Base-by-base conservation (phyloP, 2,888 invertebrate species). In the Drosophila antonietae region DNA sequence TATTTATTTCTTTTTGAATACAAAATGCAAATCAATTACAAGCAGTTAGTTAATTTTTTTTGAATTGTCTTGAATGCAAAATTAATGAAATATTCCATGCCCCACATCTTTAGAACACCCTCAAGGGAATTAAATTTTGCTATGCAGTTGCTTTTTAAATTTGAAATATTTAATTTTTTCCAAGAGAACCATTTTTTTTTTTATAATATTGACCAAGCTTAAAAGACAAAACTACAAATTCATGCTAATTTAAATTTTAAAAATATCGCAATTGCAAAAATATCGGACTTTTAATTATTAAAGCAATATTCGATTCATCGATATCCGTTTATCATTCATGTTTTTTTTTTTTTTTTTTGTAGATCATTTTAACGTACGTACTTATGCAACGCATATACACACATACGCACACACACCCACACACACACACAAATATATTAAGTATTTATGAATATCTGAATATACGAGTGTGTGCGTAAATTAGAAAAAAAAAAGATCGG, bases 321-420 rank as follows among this genome's bases (percentile, higher is more conserved):
- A 64, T 59, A 33, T 44, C 0, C n/a, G 18, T 41, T 31, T 56
- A 43, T 18, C 18, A 43, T 56, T 14, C 41, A 28, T n/a, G 41
- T 20, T 20, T 20, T 20, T 20, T 20, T 20, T 20, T 20, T 20
- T 33, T 5, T 33, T 33, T 44, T 33, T 23, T 10, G 8, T n/a
- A 20, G 57, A 20, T 44, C 43, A 23, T 47, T 31, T 33, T 6
- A 28, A 65, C 18, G 9, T 6, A 35, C 18, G 5, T 37, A 20
- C 44, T 66, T 67, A 67, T 64, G 66, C 47, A 67, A 55, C 41
- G 8, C 41, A 52, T 41, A 10, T 5, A 46, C 14, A 49, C 28
- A 28, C 18, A 7, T 8, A 8, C 10, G 37, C 18, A 28, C 18
- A 39, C 18, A 28, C 2, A 46, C 20, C 7, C 35, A 15, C 23